Base-by-base conservation (phyloP, 2,888 invertebrate species). In the Amphipoea oculea region DNA sequence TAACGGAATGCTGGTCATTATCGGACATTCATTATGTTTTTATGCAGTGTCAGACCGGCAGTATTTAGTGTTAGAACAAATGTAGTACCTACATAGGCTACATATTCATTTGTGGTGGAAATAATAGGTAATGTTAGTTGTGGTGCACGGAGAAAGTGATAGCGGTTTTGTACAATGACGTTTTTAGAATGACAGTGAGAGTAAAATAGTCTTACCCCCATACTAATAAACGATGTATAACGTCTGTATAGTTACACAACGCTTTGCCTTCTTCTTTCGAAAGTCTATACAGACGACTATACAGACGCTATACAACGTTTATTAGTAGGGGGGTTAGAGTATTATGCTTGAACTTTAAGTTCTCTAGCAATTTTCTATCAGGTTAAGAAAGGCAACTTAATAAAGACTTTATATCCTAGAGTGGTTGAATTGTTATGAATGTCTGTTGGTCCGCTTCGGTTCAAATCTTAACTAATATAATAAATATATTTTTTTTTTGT, bases 1-100 rank as follows among this genome's bases (percentile, higher is more conserved):
- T 73, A 51, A 65, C 29, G 66, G 48, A 76, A 71, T 82, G 78
- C 40, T 62, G 78, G 80, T 79, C 86, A 85, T 85, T 88, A 87
- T 82, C 81, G 73, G 69, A 78, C 84, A 75, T 81, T 70, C 79
- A 79, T 83, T 86, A 79, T 68, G 79, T 85, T 87, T 90, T 86
- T 85, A 86, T 87, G 82, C 83, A 87, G 63, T 80, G 82, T 81
- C 85, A 82, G 79, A 51, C 57, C 4, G 40, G 42, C 23, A 63
- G 81, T 48, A 76, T 84, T 86, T 88, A 89, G 88, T 85, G 83
- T 83, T 88, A 83, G 71, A 88, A 88, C 71, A 75, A 89, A 85
- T 88, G 85, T 86, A 71, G 73, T 17, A 5, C 3, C n/a, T 11
- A 9, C 5, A 40, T 29, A 40, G 2, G 3, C 17, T 11, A 62